Evolutionary conservation across 2,888 invertebrate species (phyloP).

Genomic region (Spialia ferax): DNA sequence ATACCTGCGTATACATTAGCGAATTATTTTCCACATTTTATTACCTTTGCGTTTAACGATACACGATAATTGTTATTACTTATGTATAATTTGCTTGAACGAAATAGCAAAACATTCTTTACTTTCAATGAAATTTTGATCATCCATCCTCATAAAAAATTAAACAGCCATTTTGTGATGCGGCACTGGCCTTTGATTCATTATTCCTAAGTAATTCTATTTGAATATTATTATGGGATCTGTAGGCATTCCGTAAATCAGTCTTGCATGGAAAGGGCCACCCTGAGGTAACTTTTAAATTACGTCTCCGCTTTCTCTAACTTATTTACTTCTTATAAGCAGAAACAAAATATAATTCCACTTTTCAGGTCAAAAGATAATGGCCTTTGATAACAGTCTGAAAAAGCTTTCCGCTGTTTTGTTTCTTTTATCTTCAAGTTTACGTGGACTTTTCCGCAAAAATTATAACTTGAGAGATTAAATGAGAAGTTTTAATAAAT

Average conservation of each 20-base stretch:
- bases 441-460: conserved; percentile 78
- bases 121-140: not conserved
- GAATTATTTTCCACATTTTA: not conserved
- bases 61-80: too few relatives aligned
- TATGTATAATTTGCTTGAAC: not conserved
- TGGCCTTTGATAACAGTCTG: conserved; percentile 84
- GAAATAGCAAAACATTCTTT: not conserved
- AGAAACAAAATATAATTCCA: conserved; percentile 84
- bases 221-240: conserved; percentile 27
- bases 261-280: conserved; percentile 59
- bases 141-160: not conserved
- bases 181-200: conserved; percentile 23
- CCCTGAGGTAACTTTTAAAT: conserved; percentile 79
- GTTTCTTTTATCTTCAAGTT: conserved; percentile 83
- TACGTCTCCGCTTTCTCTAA: conserved; percentile 75
- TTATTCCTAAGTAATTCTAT: conserved; percentile 36
- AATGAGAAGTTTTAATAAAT: conserved; percentile 84
- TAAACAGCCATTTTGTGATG: conserved; percentile 15
- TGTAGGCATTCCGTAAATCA: conserved; percentile 37
- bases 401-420: conserved; percentile 86
- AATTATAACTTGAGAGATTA: conserved; percentile 84
- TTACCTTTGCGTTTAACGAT: too few relatives aligned
- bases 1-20: not conserved
- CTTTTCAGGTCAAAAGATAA: conserved; percentile 85
- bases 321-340: conserved; percentile 82